Conservation (phyloP, 1,140 invertebrate species). For the Centruroides vittatus region DNA sequence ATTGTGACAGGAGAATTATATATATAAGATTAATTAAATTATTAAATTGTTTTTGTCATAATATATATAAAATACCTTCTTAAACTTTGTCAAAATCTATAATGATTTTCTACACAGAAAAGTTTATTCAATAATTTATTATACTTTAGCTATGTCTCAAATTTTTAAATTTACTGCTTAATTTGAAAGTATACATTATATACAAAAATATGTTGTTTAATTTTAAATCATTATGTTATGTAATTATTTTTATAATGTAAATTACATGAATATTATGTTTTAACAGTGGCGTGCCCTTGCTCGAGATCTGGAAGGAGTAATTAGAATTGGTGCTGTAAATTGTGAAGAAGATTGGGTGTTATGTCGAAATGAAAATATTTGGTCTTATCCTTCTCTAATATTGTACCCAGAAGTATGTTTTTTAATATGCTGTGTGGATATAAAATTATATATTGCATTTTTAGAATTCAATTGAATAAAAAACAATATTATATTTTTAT, state of each 20-base stretch:
- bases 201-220: too few species aligned
- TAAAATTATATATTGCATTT: neutral
- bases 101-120: too few species aligned
- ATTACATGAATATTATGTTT: constrained; percentile 20
- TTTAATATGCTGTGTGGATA: neutral
- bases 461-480: constrained; percentile 14
- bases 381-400: constrained; percentile 51
- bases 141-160: too few species aligned
- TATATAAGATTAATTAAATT: too few species aligned
- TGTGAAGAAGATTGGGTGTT: constrained; percentile 59
- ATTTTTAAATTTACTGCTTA: too few species aligned
- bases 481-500: constrained; percentile 15
- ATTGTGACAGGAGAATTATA: too few species aligned
- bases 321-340: constrained; percentile 62
- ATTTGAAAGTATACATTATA: too few species aligned
- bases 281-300: constrained; percentile 59
- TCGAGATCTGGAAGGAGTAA: constrained; percentile 48
- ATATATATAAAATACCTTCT: too few species aligned
- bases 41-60: too few species aligned
- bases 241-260: constrained; percentile 3
- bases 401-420: constrained; percentile 37
- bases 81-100: too few species aligned
- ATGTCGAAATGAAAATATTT: constrained; percentile 47
- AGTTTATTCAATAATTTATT: too few species aligned
- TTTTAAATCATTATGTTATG: neutral